phyloP scores from a whole-genome alignment of 2,797 vertebrate genomes.

The Mus caroli region DNA sequence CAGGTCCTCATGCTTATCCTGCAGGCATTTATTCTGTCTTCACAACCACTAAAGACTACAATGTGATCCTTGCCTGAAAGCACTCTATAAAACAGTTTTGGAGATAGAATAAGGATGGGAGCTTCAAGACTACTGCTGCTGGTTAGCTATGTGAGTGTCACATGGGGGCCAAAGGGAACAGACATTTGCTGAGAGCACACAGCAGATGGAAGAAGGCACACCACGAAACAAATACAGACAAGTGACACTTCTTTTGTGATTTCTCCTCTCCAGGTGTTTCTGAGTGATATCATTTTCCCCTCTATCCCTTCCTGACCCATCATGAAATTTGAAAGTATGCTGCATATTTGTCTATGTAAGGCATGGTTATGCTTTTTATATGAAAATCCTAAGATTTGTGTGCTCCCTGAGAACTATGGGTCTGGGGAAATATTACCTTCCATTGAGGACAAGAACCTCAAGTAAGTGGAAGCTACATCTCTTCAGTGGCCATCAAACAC shows the following conservation, averaged over 20 bases:
- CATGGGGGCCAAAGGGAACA: neutral
- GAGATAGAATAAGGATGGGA: neutral
- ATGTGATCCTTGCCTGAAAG: neutral
- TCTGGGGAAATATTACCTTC: too few relatives aligned
- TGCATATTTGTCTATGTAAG: neutral
- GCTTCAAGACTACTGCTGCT: neutral
- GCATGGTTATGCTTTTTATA: neutral
- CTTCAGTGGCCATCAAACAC: neutral
- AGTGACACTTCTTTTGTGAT: neutral
- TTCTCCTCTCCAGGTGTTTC: neutral
- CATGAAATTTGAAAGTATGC: neutral
- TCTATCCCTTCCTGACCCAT: neutral
- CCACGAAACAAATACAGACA: neutral
- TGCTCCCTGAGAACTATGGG: neutral
- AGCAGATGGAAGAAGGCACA: neutral
- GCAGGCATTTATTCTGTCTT: neutral
- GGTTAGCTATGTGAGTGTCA: neutral
- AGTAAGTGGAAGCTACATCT: neutral
- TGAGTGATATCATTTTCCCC: neutral
- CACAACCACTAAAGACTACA: neutral
- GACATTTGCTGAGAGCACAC: neutral
- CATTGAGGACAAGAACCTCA: neutral
- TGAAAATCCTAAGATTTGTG: neutral
- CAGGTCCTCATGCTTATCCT: neutral
- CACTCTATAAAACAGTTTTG: neutral